Evolutionary conservation across 1,140 invertebrate genomes (phyloP).

Genomic region (Aleiodes sp.): DNA sequence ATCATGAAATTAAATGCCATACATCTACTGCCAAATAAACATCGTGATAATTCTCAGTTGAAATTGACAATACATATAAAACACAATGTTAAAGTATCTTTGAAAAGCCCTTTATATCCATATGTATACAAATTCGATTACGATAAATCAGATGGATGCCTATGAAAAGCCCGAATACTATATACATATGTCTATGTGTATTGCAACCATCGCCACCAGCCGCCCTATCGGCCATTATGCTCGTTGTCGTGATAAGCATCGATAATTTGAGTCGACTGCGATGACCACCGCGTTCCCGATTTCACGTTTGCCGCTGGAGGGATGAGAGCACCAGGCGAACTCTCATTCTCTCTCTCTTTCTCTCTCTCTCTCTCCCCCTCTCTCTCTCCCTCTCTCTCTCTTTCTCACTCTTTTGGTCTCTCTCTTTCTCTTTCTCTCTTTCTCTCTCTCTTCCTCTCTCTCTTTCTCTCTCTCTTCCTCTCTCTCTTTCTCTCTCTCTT

Average conservation of each 20-base stretch:
- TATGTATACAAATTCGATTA: too few species aligned
- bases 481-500: too few species aligned
- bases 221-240: constrained; percentile 42
- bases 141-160: constrained; percentile 37
- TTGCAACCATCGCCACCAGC: background rate
- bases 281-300: constrained; percentile 8
- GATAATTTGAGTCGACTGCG: constrained; percentile 42
- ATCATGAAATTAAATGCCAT: background rate
- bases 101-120: background rate
- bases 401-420: too few species aligned
- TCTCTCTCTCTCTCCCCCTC: too few species aligned
- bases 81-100: constrained; percentile 9
- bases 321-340: too few species aligned
- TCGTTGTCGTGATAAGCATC: constrained; percentile 43
- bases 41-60: background rate
- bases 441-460: too few species aligned
- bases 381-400: too few species aligned
- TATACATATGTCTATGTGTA: constrained; percentile 15
- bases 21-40: background rate
- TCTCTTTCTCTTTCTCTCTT: too few species aligned
- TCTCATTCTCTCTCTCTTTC: too few species aligned
- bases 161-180: background rate
- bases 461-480: too few species aligned
- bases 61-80: constrained; percentile 7
- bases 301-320: constrained; percentile 16